Conservation (phyloP, 1,140 invertebrate species). For the Branchinecta lindahli region DNA sequence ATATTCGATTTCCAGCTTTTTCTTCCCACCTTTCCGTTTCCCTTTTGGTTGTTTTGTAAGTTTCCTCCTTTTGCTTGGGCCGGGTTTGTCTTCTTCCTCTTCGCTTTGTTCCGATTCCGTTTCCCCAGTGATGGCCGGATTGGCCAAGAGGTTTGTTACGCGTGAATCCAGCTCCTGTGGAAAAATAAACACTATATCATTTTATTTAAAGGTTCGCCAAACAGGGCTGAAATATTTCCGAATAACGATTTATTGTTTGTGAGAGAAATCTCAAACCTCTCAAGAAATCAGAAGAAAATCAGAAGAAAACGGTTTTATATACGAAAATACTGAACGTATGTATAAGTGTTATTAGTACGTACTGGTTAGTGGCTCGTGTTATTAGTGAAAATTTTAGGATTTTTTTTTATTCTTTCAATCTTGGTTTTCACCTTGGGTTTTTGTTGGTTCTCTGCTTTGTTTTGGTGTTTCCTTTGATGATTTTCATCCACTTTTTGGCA, state of each 20-base stretch:
- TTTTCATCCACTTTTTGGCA: too few species aligned
- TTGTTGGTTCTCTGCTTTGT: too few species aligned
- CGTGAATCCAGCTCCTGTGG: neutral
- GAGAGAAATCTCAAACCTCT: too few species aligned
- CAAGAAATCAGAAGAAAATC: too few species aligned
- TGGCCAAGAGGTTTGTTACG: neutral
- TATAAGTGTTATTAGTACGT: too few species aligned
- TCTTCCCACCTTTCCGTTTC: neutral
- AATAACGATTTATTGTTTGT: neutral
- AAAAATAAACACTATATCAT: neutral
- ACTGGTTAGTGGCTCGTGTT: too few species aligned
- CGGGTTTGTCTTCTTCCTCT: neutral
- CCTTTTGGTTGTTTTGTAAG: neutral
- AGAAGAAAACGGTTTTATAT: too few species aligned
- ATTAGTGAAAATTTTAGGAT: too few species aligned
- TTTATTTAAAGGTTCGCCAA: neutral
- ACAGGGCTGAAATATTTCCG: neutral
- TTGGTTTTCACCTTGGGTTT: too few species aligned
- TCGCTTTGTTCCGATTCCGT: neutral
- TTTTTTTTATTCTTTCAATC: too few species aligned
- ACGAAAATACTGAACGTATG: too few species aligned
- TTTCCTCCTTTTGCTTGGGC: neutral
- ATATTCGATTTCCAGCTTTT: conserved; percentile 4
- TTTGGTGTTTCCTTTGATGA: too few species aligned
- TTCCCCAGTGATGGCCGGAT: neutral